phyloP scores from a whole-genome alignment of 35 echinoderm and acorn worm genomes.

The Apostichopus parvimensis region DNA sequence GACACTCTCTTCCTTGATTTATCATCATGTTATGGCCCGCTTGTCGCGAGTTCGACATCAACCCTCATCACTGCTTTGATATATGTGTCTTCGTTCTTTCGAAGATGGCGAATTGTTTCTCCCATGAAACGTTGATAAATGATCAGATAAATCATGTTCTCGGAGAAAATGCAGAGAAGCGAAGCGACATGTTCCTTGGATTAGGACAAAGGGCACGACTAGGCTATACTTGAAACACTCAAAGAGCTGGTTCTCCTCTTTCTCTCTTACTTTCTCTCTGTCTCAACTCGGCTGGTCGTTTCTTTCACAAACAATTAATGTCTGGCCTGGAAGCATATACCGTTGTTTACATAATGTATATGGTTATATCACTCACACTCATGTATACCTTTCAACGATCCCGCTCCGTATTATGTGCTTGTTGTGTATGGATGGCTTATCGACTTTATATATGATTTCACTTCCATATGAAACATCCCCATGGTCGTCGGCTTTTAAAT shows the following conservation, averaged over 20 bases:
- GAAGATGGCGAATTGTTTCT: conserved; percentile 27
- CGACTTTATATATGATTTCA: too few species aligned
- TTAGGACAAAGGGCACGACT: conserved; percentile 29
- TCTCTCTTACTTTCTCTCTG: neutral
- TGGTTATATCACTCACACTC: neutral
- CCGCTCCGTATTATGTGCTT: too few species aligned
- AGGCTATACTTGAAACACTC: neutral
- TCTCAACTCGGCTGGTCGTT: neutral
- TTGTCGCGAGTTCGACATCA: conserved; percentile 35
- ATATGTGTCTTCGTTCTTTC: neutral
- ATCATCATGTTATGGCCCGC: conserved; percentile 20
- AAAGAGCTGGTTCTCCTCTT: neutral
- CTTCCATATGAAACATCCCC: too few species aligned
- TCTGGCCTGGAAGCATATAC: neutral
- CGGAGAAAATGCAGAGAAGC: conserved; percentile 6
- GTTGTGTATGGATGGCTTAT: too few species aligned
- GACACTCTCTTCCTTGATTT: neutral
- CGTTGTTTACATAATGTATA: neutral
- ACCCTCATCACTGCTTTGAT: conserved; percentile 5
- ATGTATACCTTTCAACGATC: neutral
- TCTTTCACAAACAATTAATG: neutral
- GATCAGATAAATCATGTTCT: conserved; percentile 20
- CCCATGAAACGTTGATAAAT: conserved; percentile 34
- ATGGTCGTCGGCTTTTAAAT: too few species aligned
- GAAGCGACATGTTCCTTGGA: conserved; percentile 10